A percentile compares a stretch with the other conserved stretches of the same genome.
Conservation (phyloP, 2,888 invertebrate genomes). For the Mesorhabditis spiculigera region DNA sequence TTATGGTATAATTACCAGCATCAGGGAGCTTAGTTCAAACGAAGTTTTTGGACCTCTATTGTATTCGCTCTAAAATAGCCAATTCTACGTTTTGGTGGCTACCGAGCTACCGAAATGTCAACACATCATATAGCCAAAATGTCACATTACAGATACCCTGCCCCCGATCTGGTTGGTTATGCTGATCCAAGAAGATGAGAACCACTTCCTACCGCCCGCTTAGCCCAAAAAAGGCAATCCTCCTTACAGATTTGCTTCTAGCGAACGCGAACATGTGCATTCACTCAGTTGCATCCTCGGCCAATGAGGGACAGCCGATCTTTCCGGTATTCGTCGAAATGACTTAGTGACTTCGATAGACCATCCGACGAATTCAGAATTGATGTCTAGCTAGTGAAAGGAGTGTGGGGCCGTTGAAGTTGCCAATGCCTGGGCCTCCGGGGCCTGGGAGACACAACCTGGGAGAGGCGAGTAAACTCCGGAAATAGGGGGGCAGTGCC, state of each 20-base stretch:
- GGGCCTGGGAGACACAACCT: neutral
- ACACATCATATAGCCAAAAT: too few species aligned
- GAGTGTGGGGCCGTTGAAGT: too few species aligned
- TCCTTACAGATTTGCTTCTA: neutral
- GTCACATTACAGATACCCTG: neutral
- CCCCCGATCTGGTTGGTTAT: neutral
- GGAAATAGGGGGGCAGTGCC: neutral
- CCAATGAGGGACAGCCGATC: neutral
- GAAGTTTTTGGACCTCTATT: too few species aligned
- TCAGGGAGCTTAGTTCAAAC: too few species aligned
- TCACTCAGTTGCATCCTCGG: conserved; percentile 2
- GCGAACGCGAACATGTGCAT: conserved; percentile 5
- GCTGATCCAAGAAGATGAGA: neutral
- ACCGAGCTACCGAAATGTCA: too few species aligned
- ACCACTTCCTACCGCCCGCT: neutral
- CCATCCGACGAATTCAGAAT: neutral
- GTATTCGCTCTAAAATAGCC: too few species aligned
- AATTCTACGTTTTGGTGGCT: too few species aligned
- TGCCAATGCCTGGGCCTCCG: neutral
- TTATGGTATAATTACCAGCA: too few species aligned
- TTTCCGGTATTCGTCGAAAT: neutral
- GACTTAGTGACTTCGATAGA: neutral
- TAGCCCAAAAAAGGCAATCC: neutral
- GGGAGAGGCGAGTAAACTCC: conserved; percentile 2
- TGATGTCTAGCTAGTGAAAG: too few species aligned